Evolutionary conservation across 2,113 vertebrate species (phyloP).

Genomic region (Antechinus flavipes): DNA sequence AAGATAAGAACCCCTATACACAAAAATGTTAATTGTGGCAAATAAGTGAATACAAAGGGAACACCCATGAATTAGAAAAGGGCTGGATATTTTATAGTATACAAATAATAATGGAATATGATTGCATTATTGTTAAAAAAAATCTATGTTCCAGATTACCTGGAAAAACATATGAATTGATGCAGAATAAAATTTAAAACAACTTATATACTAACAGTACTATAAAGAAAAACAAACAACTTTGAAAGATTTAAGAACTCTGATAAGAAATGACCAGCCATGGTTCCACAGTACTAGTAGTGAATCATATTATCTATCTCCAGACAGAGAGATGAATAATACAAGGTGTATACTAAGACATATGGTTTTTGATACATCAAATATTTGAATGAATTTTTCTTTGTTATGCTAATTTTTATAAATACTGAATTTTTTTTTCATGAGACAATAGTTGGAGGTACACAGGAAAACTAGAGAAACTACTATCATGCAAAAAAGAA

Average conservation of each 20-base stretch:
- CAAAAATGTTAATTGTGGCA: not conserved
- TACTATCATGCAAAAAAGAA: not conserved
- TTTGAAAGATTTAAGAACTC: not conserved
- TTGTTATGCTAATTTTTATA: not conserved
- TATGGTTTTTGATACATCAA: not conserved
- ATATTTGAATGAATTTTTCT: not conserved
- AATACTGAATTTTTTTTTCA: not conserved
- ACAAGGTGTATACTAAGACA: not conserved
- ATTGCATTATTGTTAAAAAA: not conserved
- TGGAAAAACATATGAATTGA: not conserved
- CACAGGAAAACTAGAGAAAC: not conserved
- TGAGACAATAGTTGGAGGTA: not conserved
- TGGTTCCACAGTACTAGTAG: not conserved
- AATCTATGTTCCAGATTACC: no score
- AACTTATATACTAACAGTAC: not conserved
- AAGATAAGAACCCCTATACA: not conserved
- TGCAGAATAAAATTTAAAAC: not conserved
- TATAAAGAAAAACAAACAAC: not conserved
- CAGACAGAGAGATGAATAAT: not conserved
- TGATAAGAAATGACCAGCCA: not conserved
- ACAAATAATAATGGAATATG: not conserved
- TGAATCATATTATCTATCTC: not conserved
- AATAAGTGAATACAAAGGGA: not conserved
- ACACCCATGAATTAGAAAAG: not conserved
- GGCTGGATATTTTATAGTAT: not conserved